Evolutionary conservation across 2,797 vertebrate species (phyloP).

Genomic region (Myioborus melanocephalus): DNA sequence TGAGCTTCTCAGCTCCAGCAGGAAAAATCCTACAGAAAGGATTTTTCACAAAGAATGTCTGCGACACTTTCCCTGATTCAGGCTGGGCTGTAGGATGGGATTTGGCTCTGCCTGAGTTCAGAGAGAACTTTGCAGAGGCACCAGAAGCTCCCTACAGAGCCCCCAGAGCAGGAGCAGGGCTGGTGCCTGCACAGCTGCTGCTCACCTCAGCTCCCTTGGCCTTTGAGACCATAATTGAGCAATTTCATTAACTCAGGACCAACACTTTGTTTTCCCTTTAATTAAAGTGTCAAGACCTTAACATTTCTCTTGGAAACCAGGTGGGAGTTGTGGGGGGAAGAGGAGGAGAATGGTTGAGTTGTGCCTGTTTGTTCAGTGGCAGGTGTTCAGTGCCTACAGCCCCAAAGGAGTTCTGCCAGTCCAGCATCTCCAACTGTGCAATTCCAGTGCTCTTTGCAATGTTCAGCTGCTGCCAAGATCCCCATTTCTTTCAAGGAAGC

Average conservation of each 20-base stretch:
- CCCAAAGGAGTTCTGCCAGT: not conserved
- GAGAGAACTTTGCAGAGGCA: not conserved
- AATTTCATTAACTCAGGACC: not conserved
- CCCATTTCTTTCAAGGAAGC: not conserved
- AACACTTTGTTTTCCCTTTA: not conserved
- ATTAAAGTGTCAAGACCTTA: not conserved
- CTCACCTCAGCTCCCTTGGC: not conserved
- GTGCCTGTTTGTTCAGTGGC: not conserved
- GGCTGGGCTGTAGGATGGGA: not conserved
- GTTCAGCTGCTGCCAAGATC: not conserved
- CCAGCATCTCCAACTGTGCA: accelerated
- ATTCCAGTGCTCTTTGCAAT: not conserved
- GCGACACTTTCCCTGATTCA: not conserved
- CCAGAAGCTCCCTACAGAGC: not conserved
- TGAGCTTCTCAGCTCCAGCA: too few relatives aligned
- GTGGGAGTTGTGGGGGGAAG: not conserved
- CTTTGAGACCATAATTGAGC: not conserved
- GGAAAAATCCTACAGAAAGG: too few relatives aligned
- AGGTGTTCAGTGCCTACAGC: not conserved
- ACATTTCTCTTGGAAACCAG: not conserved
- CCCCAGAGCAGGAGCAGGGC: accelerated
- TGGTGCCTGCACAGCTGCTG: not conserved
- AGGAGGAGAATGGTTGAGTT: not conserved
- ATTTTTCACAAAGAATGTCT: too few relatives aligned
- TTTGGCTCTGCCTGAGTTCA: not conserved